Percentiles rank a stretch among this genome's conserved stretches.
These are phyloP conservation scores for Nothobranchius furzeri DNA, from an alignment of 2,113 vertebrate species.

Conservation along the genomic window DNA sequence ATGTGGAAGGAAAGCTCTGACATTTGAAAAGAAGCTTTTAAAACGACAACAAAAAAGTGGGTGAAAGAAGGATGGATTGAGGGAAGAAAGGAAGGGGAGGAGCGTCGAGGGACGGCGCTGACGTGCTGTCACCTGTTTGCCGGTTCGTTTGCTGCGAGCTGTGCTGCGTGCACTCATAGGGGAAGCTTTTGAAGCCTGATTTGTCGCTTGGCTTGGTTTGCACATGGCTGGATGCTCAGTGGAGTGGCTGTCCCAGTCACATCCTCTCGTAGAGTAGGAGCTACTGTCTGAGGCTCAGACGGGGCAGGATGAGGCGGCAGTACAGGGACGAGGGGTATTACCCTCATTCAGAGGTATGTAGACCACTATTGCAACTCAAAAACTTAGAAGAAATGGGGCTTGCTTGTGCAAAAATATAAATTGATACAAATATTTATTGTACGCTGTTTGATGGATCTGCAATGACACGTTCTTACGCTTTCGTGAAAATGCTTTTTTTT, in stretches of 20 bases:
- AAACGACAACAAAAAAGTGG: neutral
- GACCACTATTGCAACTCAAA: neutral
- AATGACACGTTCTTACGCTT: neutral
- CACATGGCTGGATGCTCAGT: constrained; percentile 65
- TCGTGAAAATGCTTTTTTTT: neutral
- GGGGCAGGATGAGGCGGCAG: constrained; percentile 73
- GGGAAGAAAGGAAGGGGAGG: constrained; percentile 26
- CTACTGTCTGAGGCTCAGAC: constrained; percentile 34
- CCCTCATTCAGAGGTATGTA: constrained; percentile 64
- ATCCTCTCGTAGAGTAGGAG: constrained; percentile 49
- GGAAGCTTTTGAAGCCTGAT: constrained; percentile 75
- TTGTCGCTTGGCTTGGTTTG: constrained; percentile 68
- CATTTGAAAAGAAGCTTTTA: constrained; percentile 28
- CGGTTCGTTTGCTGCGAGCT: constrained; percentile 62
- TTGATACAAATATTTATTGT: neutral
- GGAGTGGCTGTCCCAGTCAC: constrained; percentile 63
- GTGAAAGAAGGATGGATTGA: neutral
- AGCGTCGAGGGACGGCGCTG: constrained; percentile 39
- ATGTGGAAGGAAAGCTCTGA: constrained; percentile 32
- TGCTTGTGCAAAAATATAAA: neutral
- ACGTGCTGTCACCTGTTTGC: constrained; percentile 73
- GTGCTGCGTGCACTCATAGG: constrained; percentile 54
- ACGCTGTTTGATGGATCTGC: neutral
- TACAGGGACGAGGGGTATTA: constrained; percentile 67
- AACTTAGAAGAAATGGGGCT: neutral